Base-by-base conservation (phyloP, 2,797 vertebrate genomes). In the Pseudomugil tenellus region DNA sequence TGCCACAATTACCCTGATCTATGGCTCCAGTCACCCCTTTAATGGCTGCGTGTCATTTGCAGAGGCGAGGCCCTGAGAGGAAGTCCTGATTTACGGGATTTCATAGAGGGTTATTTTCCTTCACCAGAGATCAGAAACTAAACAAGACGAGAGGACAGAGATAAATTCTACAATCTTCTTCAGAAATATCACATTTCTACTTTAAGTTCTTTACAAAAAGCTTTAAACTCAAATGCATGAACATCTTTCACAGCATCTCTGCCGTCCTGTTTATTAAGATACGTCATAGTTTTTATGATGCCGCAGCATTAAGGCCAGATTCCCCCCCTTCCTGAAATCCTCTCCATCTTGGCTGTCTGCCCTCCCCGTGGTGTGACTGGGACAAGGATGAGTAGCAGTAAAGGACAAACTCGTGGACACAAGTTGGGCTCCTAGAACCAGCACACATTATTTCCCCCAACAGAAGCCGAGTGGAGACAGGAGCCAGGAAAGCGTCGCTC, bases 1-100 rank as follows among this genome's bases (percentile, higher is more conserved):
- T 97, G 95, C 88, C 92, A 95, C 95, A 95, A 96, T 98, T 98
- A 96, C 83, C 83, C 90, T 97, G 96, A 99, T 97, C 85, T 95
- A 97, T 92, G 94, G 93, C 93, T 87, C 60, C 88, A 96, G 95
- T 96, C 95, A 95, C 94, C 94, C 94, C 90, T 87, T 76, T 94
- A 94, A 89, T 93, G 92, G 94, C 92, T 93, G 93, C 80, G 93
- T 94, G 94, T 95, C 69, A 87, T 96, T 96, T 94, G 92, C 90
- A 91, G 92, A 87, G 83, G 83, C 86, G 81, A 87, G 77, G 90
- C 87, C 87, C 89, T 87, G 92, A 94, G 94, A 89, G 74, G 90
- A 91, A 95, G 93, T 89, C 89, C 85, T 91, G 89, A 92, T 92
- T 92, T 92, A 93, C 58, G 91, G n/a, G n/a, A n/a, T n/a, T n/a